phyloP scores from a whole-genome alignment of 2,888 invertebrate species.

The Mimas tiliae region DNA sequence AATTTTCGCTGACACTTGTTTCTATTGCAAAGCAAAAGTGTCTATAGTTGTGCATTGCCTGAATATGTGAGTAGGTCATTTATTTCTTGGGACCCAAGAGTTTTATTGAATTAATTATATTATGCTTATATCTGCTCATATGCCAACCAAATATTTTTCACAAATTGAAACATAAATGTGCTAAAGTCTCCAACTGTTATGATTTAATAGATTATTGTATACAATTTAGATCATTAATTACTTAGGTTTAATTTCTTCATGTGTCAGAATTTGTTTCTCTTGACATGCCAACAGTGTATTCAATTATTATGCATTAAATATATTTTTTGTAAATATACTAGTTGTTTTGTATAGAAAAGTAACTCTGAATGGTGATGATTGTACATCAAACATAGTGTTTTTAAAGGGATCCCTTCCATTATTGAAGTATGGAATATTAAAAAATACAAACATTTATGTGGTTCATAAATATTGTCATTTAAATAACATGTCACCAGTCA shows the following conservation, averaged over 20 bases:
- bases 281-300: constrained; percentile 19
- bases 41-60: not conserved
- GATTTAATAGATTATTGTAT: constrained; percentile 13
- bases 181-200: not conserved
- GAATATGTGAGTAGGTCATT: not conserved
- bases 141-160: not conserved
- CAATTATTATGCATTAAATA: constrained; percentile 22
- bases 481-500: too few species aligned
- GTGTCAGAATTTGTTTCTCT: constrained; percentile 19
- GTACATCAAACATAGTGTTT: not conserved
- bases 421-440: not conserved
- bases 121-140: not conserved
- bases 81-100: constrained; percentile 18
- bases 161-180: not conserved
- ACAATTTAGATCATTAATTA: constrained; percentile 9
- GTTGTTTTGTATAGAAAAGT: not conserved
- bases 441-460: too few species aligned
- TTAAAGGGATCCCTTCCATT: not conserved
- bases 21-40: not conserved
- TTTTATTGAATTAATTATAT: not conserved
- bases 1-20: too few species aligned
- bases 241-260: constrained; percentile 14
- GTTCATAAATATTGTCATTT: too few species aligned
- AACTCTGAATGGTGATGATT: too few species aligned
- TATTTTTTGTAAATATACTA: constrained; percentile 19